A percentile compares a stretch with the other conserved stretches of the same genome.
These are phyloP conservation scores for Phataginus tetradactyla DNA, from an alignment of 2,797 vertebrate genomes.

Conservation along the genomic window DNA sequence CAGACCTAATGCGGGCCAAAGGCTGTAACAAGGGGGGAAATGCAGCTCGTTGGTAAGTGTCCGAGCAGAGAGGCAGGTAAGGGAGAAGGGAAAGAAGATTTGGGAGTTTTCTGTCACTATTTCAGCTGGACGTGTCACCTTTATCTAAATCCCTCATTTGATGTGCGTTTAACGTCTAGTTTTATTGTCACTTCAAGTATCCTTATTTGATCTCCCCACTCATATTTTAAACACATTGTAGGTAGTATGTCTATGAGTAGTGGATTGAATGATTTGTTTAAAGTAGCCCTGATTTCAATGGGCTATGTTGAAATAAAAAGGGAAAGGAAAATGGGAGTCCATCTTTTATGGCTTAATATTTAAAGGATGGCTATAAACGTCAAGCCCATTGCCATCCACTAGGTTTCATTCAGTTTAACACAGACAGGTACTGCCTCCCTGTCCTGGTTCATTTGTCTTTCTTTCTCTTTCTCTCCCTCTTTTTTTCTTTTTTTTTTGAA, in stretches of 20 bases:
- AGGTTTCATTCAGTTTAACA: background rate
- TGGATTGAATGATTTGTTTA: background rate
- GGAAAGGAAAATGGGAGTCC: background rate
- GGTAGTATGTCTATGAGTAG: background rate
- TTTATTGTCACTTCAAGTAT: background rate
- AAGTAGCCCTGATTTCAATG: background rate
- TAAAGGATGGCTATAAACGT: constrained; percentile 4
- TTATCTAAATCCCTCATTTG: background rate
- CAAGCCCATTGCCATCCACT: background rate
- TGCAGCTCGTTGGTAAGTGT: background rate
- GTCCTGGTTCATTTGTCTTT: background rate
- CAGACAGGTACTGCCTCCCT: background rate
- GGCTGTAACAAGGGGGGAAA: background rate
- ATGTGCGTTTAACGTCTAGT: background rate
- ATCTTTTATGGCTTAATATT: background rate
- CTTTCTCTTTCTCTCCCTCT: background rate
- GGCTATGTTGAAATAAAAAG: background rate
- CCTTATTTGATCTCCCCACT: background rate
- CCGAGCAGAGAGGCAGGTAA: background rate
- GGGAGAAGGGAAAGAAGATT: background rate
- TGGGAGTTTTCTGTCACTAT: background rate
- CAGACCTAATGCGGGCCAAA: background rate
- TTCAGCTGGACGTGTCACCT: background rate
- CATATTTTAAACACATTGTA: background rate
- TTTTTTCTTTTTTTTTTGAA: background rate